Conservation (phyloP, 2,797 vertebrate species). For the Decapterus maruadsi region DNA sequence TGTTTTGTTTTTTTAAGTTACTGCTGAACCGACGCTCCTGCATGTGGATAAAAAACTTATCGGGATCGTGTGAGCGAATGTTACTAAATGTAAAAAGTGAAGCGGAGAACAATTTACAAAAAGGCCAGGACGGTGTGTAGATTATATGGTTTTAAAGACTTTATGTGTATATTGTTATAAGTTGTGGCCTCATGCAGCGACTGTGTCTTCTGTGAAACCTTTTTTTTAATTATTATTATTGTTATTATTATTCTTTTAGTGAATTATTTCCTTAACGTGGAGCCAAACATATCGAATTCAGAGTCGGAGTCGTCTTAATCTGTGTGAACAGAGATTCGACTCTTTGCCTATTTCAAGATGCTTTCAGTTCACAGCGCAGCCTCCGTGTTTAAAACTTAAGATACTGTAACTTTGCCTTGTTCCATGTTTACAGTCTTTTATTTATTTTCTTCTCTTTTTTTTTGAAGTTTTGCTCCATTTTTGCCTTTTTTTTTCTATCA, state of each 20-base stretch:
- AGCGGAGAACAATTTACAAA: constrained; percentile 10
- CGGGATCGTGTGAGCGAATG: constrained; percentile 25
- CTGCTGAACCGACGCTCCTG: constrained; percentile 57
- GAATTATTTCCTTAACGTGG: constrained; percentile 9
- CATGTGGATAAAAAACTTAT: constrained; percentile 52
- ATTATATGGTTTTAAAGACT: constrained; percentile 16
- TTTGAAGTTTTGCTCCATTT: constrained; percentile 13
- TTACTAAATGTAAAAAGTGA: constrained; percentile 40
- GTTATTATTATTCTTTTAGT: constrained; percentile 29
- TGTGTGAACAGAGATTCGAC: constrained; percentile 6
- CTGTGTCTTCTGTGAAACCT: constrained; percentile 34
- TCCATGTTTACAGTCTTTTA: constrained; percentile 52
- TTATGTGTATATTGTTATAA: constrained; percentile 47
- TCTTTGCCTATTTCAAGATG: constrained; percentile 30
- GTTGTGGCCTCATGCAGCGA: constrained; percentile 59
- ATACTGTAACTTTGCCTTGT: constrained; percentile 61
- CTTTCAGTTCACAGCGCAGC: constrained; percentile 55
- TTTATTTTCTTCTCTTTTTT: background rate
- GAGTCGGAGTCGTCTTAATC: constrained; percentile 37
- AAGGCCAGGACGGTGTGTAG: constrained; percentile 27
- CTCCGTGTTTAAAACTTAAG: constrained; percentile 21
- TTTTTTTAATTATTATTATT: background rate
- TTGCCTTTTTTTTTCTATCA: constrained; percentile 32
- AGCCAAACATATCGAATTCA: constrained; percentile 48
- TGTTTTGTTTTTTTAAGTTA: constrained; percentile 24